Conservation (phyloP, 1,140 invertebrate genomes). For the Trissolcus basalis region DNA sequence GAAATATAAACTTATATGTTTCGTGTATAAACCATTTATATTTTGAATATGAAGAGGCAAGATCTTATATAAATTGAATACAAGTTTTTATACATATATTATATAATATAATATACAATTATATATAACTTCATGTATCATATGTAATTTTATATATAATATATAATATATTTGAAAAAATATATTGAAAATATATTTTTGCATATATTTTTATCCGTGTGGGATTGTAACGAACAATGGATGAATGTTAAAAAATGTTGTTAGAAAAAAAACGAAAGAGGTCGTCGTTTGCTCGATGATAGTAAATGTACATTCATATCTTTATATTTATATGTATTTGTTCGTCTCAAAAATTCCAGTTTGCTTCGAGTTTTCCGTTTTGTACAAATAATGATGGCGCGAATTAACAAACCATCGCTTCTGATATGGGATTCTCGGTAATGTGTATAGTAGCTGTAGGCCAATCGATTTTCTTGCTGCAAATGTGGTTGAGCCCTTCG, state of each 20-base stretch:
- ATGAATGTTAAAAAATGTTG: conserved; percentile 45
- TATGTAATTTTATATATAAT: too few relatives aligned
- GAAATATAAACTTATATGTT: too few relatives aligned
- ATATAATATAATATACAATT: too few relatives aligned
- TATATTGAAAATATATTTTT: too few relatives aligned
- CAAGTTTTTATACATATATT: too few relatives aligned
- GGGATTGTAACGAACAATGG: conserved; percentile 26
- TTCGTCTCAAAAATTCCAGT: conserved; percentile 45
- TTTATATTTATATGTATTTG: conserved; percentile 54
- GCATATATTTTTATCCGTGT: too few relatives aligned
- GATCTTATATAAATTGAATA: too few relatives aligned
- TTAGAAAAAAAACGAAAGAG: conserved; percentile 38
- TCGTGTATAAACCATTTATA: too few relatives aligned
- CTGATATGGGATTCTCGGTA: conserved; percentile 86
- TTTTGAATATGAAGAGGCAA: too few relatives aligned
- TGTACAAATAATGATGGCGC: conserved; percentile 53
- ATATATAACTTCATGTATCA: too few relatives aligned
- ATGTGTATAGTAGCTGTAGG: conserved; percentile 83
- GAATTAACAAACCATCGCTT: conserved; percentile 83
- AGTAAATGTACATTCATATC: conserved; percentile 30
- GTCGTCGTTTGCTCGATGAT: conserved; percentile 37
- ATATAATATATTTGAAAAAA: too few relatives aligned
- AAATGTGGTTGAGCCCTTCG: conserved; percentile 77
- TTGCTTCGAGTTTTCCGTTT: conserved; percentile 46
- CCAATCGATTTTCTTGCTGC: conserved; percentile 76